Conservation (phyloP, 2,113 vertebrate species). For the Bothrops jararaca region DNA sequence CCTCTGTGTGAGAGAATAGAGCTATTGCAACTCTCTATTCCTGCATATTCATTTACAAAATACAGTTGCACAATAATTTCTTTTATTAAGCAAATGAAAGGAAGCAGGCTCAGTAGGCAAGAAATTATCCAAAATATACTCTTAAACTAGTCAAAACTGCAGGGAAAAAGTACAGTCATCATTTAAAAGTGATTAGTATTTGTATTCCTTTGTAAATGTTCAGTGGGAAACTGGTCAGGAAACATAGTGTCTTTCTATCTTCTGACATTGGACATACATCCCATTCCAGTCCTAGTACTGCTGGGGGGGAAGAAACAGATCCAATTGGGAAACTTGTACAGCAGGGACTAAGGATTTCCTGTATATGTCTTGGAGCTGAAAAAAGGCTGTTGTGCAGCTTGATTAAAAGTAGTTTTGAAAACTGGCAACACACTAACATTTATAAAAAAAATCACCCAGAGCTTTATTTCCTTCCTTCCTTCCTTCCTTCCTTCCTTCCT, state of each 20-base stretch:
- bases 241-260: not conserved
- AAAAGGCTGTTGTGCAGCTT: not conserved
- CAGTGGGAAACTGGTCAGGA: not conserved
- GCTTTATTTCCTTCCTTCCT: not conserved
- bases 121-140: not conserved
- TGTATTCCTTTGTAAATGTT: not conserved
- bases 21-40: not conserved
- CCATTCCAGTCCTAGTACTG: not conserved
- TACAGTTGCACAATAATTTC: not conserved
- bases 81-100: not conserved
- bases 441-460: not conserved
- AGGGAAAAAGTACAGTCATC: not conserved
- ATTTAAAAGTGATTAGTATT: not conserved
- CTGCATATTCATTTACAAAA: not conserved
- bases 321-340: not conserved
- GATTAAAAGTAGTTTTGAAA: not conserved
- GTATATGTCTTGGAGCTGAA: not conserved
- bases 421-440: too few species aligned
- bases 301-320: not conserved
- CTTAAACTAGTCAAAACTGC: not conserved
- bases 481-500: not conserved
- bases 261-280: not conserved
- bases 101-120: not conserved
- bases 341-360: not conserved
- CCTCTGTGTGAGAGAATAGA: not conserved